Evolutionary conservation across 2,888 invertebrate species (phyloP), one percentile per base, ranked within the genome.

Genomic region (Charanyca ferruginea): DNA sequence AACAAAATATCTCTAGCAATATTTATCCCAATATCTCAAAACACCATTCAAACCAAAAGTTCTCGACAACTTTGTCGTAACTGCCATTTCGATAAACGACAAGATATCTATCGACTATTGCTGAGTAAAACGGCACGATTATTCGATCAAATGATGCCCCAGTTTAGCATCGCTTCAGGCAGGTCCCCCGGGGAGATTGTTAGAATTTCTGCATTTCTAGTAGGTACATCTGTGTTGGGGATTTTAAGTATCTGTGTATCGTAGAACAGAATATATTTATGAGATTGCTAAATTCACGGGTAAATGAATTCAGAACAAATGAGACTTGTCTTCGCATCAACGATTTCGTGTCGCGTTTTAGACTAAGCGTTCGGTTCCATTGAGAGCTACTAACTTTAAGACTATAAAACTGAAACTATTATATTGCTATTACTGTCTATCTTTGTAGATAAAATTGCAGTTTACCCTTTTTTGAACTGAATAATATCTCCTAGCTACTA

Each of bases 91-190:
- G 67, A 52, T 55, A 59, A 73, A 22, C 52, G 57, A 16, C 53
- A 38, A 66, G 59, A 54, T 73, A 55, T 55, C 44, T 47, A 38
- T 68, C 6, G 25, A 48, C 11, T 35, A 47, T 35, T 22, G 65
- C 41, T 2, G 61, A 53, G 61, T 28, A 71, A 66, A 81, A 61
- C 57, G 66, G 52, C 55, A 44, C 60, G 65, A 68, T 73, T 66
- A 73, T 79, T 65, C 55, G 72, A 72, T 79, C 62, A 69, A 80
- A 77, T 78, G 71, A 66, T 80, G 80, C 57, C 65, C 78, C 58
- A 80, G 72, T 80, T 78, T 66, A 67, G 35, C 47, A 32, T 48
- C 55, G 59, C 70, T 61, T 18, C 55, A 22, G 55, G 51, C 44
- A 32, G 38, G 42, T 53, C 75, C 71, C 58, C 74, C 11, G 41